Conservation (phyloP, 2,797 vertebrate species). For the Bovichtus diacanthus region DNA sequence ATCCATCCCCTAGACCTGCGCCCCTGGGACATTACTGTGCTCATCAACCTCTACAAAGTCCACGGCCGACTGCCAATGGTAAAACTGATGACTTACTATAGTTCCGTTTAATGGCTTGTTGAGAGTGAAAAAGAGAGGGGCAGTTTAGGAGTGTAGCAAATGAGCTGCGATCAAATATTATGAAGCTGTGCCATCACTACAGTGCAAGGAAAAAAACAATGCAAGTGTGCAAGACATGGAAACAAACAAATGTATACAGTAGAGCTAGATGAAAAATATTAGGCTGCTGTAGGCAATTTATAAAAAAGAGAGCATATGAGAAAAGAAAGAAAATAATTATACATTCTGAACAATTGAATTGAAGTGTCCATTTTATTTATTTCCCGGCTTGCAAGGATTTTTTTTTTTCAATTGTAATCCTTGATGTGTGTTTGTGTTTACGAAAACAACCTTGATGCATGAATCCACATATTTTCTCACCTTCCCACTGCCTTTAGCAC, state of each 20-base stretch:
- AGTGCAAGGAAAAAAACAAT: neutral
- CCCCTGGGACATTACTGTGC: constrained; percentile 98
- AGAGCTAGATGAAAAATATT: neutral
- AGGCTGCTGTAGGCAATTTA: neutral
- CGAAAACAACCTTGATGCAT: constrained; percentile 12
- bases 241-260: neutral
- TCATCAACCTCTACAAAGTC: constrained; percentile 97
- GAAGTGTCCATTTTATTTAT: neutral
- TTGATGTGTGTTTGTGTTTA: constrained; percentile 17
- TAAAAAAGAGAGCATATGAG: neutral
- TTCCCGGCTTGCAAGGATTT: neutral
- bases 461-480: constrained; percentile 20
- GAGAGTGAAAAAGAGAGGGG: neutral
- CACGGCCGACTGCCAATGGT: constrained; percentile 97
- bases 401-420: neutral
- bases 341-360: neutral
- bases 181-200: constrained; percentile 5
- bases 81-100: constrained; percentile 63
- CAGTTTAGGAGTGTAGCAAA: neutral
- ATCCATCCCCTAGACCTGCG: constrained; percentile 92
- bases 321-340: neutral
- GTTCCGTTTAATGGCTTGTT: neutral
- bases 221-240: neutral
- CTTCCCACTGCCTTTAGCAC: constrained; percentile 82
- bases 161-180: neutral